Evolutionary conservation across 2,113 vertebrate genomes (phyloP).

Genomic region (Aptenodytes patagonicus): DNA sequence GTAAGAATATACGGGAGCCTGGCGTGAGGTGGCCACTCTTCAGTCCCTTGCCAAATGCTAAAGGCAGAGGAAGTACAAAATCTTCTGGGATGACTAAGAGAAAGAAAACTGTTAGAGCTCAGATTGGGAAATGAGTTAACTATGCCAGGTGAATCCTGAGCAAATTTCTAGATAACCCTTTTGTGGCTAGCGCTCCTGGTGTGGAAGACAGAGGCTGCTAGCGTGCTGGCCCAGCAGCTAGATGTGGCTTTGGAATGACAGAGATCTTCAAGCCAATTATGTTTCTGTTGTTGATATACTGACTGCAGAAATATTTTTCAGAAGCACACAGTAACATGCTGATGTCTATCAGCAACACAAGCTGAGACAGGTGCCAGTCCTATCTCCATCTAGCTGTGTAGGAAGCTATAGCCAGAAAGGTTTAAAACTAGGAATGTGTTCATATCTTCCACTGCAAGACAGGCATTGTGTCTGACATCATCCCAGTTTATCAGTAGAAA

Average conservation of each 20-base stretch:
- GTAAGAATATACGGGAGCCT: neutral
- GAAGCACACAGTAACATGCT: neutral
- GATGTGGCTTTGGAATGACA: neutral
- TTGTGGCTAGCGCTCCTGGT: neutral
- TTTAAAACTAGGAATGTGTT: neutral
- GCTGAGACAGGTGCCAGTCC: neutral
- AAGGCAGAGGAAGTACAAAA: neutral
- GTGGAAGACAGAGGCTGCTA: neutral
- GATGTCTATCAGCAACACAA: neutral
- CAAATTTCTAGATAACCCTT: neutral
- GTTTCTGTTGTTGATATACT: too few relatives aligned
- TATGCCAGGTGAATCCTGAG: neutral
- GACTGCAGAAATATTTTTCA: neutral
- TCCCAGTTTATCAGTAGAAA: neutral
- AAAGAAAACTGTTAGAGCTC: neutral
- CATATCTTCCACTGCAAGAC: neutral
- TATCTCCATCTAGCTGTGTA: neutral
- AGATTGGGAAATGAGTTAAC: neutral
- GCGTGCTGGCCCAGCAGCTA: neutral
- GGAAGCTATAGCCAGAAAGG: neutral
- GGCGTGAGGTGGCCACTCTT: fast-evolving
- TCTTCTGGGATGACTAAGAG: neutral
- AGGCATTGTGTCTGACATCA: neutral
- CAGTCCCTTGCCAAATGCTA: neutral
- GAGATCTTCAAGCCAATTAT: neutral